Conservation (phyloP, 2,797 vertebrate genomes). For the Lateolabrax maculatus region DNA sequence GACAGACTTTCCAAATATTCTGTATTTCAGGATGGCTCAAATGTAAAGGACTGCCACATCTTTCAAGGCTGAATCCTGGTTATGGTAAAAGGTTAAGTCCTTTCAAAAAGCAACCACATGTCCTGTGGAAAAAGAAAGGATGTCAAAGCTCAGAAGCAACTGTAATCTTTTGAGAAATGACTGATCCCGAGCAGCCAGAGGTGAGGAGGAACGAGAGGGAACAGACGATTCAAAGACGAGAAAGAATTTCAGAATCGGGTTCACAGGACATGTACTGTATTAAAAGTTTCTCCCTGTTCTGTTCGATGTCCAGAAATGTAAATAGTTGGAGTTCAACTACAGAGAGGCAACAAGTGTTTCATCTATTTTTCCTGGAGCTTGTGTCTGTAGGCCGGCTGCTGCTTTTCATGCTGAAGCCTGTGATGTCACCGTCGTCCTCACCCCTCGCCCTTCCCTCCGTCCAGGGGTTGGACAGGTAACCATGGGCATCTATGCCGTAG, state of each 20-base stretch:
- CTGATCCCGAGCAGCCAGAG: conserved; percentile 51
- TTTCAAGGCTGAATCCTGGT: conserved; percentile 34
- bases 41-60: conserved; percentile 33
- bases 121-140: conserved; percentile 27
- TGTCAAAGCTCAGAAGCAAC: conserved; percentile 47
- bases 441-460: conserved; percentile 51
- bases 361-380: conserved; percentile 84
- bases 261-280: conserved; percentile 50
- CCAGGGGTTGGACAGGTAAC: conserved; percentile 83
- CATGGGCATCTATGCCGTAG: conserved; percentile 82
- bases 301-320: conserved; percentile 59
- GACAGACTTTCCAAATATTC: conserved; percentile 30
- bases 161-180: conserved; percentile 56
- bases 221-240: conserved; percentile 56
- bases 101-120: conserved; percentile 19
- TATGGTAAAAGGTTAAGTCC: conserved; percentile 32
- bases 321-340: conserved; percentile 43
- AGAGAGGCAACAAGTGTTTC: conserved; percentile 74
- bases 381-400: conserved; percentile 66
- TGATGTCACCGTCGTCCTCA: conserved; percentile 54
- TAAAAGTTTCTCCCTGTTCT: conserved; percentile 56
- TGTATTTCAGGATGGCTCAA: conserved; percentile 35
- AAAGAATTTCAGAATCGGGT: conserved; percentile 51
- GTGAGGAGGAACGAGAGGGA: conserved; percentile 54
- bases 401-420: conserved; percentile 64